These are phyloP conservation scores for Anguilla marmorata DNA, from an alignment of 2,797 vertebrate species.

Conservation along the genomic window DNA sequence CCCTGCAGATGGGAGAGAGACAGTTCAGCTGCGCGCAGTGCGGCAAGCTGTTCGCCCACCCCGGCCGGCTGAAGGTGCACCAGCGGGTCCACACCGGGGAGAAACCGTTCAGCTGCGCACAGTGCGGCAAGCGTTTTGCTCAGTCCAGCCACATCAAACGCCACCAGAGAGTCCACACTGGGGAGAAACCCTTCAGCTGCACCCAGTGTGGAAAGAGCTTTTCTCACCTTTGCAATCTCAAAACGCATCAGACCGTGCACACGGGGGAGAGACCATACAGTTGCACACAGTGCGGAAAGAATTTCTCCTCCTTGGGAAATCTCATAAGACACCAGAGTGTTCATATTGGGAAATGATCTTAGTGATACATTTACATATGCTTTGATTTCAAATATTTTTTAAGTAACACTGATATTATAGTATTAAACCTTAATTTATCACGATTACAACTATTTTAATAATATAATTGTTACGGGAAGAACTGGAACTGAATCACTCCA, in stretches of 20 bases:
- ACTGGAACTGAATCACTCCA: neutral
- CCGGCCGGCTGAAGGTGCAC: conserved; percentile 25
- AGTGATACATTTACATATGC: too few relatives aligned
- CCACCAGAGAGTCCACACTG: conserved; percentile 28
- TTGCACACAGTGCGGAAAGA: conserved; percentile 60
- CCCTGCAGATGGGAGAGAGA: conserved; percentile 25
- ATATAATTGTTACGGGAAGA: neutral
- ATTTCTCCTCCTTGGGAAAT: conserved; percentile 62
- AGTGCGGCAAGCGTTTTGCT: neutral
- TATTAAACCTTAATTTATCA: neutral
- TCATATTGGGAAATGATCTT: conserved; percentile 35
- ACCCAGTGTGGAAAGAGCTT: conserved; percentile 11
- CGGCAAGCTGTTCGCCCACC: conserved; percentile 34
- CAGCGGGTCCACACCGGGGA: conserved; percentile 32
- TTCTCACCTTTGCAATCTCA: neutral
- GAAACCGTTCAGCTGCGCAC: conserved; percentile 11
- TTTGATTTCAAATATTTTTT: neutral
- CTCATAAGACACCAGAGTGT: conserved; percentile 62
- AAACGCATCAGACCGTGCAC: conserved; percentile 59
- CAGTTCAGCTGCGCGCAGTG: conserved; percentile 26
- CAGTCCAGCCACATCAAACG: conserved; percentile 10
- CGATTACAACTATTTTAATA: neutral
- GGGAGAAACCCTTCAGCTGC: conserved; percentile 12
- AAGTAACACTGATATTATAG: neutral
- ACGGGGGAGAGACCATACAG: conserved; percentile 59